Base-by-base conservation (phyloP, 2,113 vertebrate species). In the Arenaria interpres region DNA sequence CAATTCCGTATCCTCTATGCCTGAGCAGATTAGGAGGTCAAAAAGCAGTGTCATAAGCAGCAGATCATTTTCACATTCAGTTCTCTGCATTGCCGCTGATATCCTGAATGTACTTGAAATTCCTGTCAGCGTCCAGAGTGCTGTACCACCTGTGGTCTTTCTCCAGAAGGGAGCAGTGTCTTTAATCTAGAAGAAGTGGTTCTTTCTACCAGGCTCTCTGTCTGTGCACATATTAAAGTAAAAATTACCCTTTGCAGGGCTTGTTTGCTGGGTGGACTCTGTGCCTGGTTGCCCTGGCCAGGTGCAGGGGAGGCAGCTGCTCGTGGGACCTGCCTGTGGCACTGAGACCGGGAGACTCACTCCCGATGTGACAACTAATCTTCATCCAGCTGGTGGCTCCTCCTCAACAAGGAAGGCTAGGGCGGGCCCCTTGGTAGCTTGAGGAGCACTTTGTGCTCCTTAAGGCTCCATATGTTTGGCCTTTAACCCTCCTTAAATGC, bases 351-450 rank as follows among this genome's bases (percentile, higher is more conserved):
- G 62, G 81, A 97, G 59, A 53, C 71, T 96, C 12, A 19, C 68
- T 91, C 64, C 92, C 94, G 87, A 88, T 20, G 16, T 96, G 91
- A 94, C 84, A 96, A 62, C 53, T 96, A 85, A 88, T 96, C 90
- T 95, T 91, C 91, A 78, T 68, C 66, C 95, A 97, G 91, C 81
- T 97, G 96, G 94, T 96, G 90, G 64, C 50, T 97, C 50, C 76
- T 96, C 83, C 94, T 92, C 92, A 80, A 79, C 78, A 94, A 60
- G 14, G 73, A 88, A 92, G 90, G 43, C n/a, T 96, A 89, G 50
- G 80, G 25, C 13, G 15, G 93, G 85, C 54, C 74, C 85, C 85
- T 71, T 35, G 46, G 45, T 62, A 94, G 59, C 56, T 71, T 76
- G 77, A 84, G 89, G 35, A 68, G 82, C 30, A 59, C 59, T 51